Base-by-base conservation (phyloP, 2,797 vertebrate species). In the Betta splendens region DNA sequence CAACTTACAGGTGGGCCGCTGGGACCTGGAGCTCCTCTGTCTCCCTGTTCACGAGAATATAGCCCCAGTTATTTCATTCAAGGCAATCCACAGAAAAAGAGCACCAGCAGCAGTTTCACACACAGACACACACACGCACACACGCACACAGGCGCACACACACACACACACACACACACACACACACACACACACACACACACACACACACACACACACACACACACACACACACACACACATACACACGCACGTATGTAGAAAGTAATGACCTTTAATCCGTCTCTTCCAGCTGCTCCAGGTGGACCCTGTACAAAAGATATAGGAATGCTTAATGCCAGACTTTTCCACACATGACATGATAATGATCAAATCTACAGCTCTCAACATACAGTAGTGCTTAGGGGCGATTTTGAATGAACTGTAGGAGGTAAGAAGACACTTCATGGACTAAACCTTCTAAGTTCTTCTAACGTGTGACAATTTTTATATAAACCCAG, bases 211-310 rank as follows among this genome's bases (percentile, higher is more conserved):
- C n/a, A n/a, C 20, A 63, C 29, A 26, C 9, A 9, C 29, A 28
- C 15, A 54, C 13, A 69, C 29, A 13, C 26, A 55, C 2, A 32
- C 15, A 56, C 9, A 57, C 4, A 38, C 10, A 52, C 7, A 64
- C 1, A 62, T 5, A 64, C 5, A 63, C 5, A 63, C 9, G 15
- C 7, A 16, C 2, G n/a, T n/a, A n/a, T 7, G 1, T 28, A 8
- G 2, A 49, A 64, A 62, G 49, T 54, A 57, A 12, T 61, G 31
- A 92, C 92, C 93, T 94, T 94, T 13, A 74, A 61, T 64, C 93
- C 93, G 29, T 92, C 85, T 77, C 62, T 89, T 63, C 93, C 92
- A 37, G 89, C 54, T 10, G 92, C 91, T 29, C 93, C 93, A 1
- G 89, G 69, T 5, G 87, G 82, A 62, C 93, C 93, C 93, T 94